Conservation (phyloP, 2,113 vertebrate genomes). For the Ifrita kowaldi region DNA sequence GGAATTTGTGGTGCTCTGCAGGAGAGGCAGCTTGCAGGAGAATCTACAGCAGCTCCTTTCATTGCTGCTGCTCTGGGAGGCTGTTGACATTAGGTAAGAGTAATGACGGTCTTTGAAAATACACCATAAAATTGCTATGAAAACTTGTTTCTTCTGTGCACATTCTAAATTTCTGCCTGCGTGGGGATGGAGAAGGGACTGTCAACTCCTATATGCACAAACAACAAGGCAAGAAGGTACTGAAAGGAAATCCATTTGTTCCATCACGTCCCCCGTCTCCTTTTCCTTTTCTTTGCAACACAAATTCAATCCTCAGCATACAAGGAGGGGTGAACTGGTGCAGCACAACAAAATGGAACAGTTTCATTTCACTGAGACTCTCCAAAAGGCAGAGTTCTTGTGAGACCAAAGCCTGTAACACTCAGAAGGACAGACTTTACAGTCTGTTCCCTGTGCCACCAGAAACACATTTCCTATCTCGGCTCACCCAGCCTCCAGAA, state of each 20-base stretch:
- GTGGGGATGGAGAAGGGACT: neutral
- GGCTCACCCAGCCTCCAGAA: neutral
- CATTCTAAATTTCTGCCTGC: neutral
- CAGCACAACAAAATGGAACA: neutral
- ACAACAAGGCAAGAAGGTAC: neutral
- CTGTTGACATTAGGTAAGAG: neutral
- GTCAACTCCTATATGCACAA: neutral
- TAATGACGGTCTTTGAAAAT: neutral
- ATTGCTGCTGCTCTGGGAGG: neutral
- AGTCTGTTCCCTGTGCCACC: slow-evolving; percentile 7
- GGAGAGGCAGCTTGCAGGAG: neutral
- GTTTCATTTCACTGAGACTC: slow-evolving; percentile 23
- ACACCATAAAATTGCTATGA: neutral
- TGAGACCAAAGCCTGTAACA: neutral
- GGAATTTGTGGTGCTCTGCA: neutral
- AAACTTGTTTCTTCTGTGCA: neutral
- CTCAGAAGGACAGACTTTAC: neutral
- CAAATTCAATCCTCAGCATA: neutral
- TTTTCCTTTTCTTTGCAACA: neutral
- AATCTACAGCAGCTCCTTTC: neutral
- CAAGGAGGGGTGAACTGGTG: neutral
- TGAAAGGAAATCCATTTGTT: neutral
- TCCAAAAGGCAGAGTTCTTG: slow-evolving; percentile 19
- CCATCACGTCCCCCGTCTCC: neutral
- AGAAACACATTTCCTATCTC: neutral